Conservation (phyloP, 2,113 vertebrate species). For the Clarias magur region DNA sequence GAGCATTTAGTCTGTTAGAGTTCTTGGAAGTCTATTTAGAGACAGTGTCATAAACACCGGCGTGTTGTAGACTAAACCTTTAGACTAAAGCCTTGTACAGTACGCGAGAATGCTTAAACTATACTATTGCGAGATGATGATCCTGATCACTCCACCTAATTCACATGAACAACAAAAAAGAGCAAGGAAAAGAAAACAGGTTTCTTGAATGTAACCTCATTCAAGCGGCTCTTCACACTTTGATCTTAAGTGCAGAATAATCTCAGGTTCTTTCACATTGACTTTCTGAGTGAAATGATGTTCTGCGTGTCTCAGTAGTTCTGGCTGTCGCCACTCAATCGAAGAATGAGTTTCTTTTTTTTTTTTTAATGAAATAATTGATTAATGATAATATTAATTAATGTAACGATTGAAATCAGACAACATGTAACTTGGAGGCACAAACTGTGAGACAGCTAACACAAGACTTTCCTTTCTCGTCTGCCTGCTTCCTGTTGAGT, state of each 20-base stretch:
- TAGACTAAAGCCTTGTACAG: not conserved
- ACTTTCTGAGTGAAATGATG: not conserved
- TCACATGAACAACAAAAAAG: not conserved
- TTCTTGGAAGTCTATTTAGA: not conserved
- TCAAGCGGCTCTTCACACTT: not conserved
- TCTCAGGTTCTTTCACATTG: not conserved
- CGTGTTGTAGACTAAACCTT: not conserved
- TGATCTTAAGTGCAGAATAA: not conserved
- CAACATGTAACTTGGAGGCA: not conserved
- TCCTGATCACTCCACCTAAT: not conserved
- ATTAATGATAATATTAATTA: not conserved
- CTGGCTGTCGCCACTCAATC: not conserved
- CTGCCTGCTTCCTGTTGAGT: not conserved
- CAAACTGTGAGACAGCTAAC: not conserved
- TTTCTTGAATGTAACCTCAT: not conserved
- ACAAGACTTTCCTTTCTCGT: not conserved
- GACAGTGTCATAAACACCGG: not conserved
- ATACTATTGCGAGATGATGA: no score
- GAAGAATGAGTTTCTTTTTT: not conserved
- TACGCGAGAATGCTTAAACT: no score
- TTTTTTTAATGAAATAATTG: not conserved
- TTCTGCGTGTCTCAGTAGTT: not conserved
- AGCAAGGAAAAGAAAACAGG: not conserved
- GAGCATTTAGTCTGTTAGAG: not conserved
- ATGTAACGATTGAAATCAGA: not conserved